Base-by-base conservation (phyloP, 2,888 invertebrate genomes). In the Agonopterix heracliana region DNA sequence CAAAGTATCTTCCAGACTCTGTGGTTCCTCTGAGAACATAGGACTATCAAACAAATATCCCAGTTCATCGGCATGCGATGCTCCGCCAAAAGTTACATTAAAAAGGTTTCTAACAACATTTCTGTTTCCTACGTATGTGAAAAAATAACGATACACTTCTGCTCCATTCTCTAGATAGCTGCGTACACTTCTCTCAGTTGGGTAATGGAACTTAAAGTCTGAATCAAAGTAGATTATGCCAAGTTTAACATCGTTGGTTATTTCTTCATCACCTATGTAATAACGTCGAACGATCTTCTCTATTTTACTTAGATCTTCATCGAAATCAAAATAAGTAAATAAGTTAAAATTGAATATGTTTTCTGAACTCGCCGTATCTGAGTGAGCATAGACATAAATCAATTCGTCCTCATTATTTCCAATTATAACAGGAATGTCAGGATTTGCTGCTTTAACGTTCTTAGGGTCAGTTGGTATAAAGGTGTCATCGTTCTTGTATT, bases 1-100 rank as follows among this genome's bases (percentile, higher is more conserved):
- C 1, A 73, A 47, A 58, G 72, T 60, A 58, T 84, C 84, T 44
- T 63, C 54, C n/a, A n/a, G n/a, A n/a, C 2, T 11, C 4, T 12
- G n/a, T 41, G 11, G 8, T 41, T 3, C 13, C 2, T 11, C 5
- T 9, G 49, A 45, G 3, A 61, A 43, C 1, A 36, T 45, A 0
- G 53, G 47, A n/a, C 59, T 45, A 10, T 69, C 64, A 44, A 75
- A 77, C 2, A 78, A 35, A 51, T 77, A 78, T 0, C 72, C 71
- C 2, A 72, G 17, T 8, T 77, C 74, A 50, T 73, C 71, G 2
- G 60, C 61, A 48, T 76, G 75, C 0, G 58, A 44, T 0, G 71
- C 71, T 0, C 68, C 69, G 0, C 49, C 56, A 0, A 34, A 48
- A 0, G 57, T 64, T 0, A 66, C 49, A 13, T 68, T 67, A 0